phyloP scores from a whole-genome alignment of 2,888 invertebrate genomes.

The Epiblema foenella region DNA sequence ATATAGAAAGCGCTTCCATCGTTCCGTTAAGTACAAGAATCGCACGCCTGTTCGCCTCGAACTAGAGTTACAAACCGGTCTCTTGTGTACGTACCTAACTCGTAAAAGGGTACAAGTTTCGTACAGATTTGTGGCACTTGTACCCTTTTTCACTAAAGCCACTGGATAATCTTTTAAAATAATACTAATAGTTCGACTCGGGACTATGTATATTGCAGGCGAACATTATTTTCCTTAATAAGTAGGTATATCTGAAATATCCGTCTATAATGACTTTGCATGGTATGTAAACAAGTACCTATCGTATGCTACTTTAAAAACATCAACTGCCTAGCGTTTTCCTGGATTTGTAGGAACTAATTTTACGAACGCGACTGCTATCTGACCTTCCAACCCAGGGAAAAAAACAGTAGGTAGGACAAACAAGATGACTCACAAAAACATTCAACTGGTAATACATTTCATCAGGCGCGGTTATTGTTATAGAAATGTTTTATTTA shows the following conservation, averaged over 20 bases:
- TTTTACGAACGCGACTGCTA: background rate
- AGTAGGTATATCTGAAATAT: background rate
- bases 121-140: background rate
- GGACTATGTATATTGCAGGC: too few relatives aligned
- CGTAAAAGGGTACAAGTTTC: background rate
- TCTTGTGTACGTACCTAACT: background rate
- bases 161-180: background rate
- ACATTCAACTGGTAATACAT: background rate
- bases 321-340: too few relatives aligned
- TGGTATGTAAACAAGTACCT: too few relatives aligned
- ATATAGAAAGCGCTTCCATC: conserved; percentile 19
- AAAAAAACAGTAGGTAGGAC: background rate
- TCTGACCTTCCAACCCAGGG: background rate
- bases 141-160: background rate
- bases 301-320: too few relatives aligned
- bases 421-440: conserved; percentile 19
- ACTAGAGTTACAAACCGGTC: conserved; percentile 23
- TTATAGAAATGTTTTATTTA: background rate
- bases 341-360: too few relatives aligned
- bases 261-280: background rate
- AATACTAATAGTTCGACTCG: background rate
- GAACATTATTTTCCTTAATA: conserved; percentile 4
- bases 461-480: conserved; percentile 2
- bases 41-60: conserved; percentile 25
- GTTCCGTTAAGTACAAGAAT: conserved; percentile 22